Percentiles rank a stretch among this genome's conserved stretches.
Conservation (phyloP, 2,113 vertebrate species). For the Plecotus auritus region DNA sequence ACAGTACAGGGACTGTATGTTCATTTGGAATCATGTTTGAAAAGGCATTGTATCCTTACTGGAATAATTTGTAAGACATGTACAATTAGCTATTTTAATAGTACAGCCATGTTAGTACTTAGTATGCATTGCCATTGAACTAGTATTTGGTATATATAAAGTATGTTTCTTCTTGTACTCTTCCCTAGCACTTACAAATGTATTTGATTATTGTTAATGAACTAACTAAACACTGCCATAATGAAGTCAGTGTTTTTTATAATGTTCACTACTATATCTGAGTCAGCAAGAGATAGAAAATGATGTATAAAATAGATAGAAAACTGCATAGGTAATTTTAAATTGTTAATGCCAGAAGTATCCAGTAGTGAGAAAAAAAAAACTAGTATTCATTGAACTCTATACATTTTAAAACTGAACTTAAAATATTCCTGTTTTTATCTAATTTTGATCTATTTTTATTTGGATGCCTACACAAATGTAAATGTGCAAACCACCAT, state of each 20-base stretch:
- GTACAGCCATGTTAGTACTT: neutral
- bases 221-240: neutral
- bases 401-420: neutral
- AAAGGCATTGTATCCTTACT: neutral
- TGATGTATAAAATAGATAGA: neutral
- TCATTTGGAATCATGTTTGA: neutral
- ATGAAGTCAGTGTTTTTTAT: neutral
- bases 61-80: neutral
- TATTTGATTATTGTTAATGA: constrained; percentile 18
- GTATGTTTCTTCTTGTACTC: neutral
- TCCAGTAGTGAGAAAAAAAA: neutral
- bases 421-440: neutral
- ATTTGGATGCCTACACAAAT: neutral
- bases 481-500: neutral
- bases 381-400: neutral
- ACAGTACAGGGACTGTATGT: neutral
- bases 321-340: neutral
- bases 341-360: neutral
- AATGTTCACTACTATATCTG: neutral
- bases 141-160: neutral
- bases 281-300: neutral
- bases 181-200: neutral
- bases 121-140: neutral
- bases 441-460: neutral
- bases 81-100: neutral